A percentile compares a stretch with the other conserved stretches of the same genome.
Conservation (phyloP, 2,888 invertebrate species). For the Ptycholaimellus sp. region DNA sequence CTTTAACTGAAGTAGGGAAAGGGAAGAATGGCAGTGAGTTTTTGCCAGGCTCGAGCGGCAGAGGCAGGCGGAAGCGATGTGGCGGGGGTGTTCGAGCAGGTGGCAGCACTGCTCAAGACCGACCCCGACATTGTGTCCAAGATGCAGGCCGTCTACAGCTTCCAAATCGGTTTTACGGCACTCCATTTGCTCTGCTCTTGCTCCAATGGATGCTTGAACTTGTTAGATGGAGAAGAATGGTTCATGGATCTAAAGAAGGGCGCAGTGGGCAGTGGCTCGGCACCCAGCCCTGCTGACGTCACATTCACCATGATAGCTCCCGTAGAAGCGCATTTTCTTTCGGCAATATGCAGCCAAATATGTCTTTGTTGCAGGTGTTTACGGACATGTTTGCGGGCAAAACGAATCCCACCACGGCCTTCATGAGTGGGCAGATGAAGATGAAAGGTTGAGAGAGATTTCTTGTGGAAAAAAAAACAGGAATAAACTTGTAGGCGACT, state of each 20-base stretch:
- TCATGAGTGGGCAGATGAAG: slow-evolving; percentile 84
- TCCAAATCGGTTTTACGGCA: no score
- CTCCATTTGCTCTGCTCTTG: slow-evolving; percentile 5
- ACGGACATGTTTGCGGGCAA: slow-evolving; percentile 41
- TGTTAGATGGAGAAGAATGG: no score
- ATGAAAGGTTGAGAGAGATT: slow-evolving; percentile 33
- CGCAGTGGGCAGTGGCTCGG: slow-evolving; percentile 44
- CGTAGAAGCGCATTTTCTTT: slow-evolving; percentile 49
- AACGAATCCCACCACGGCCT: slow-evolving; percentile 67
- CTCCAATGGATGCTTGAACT: slow-evolving; percentile 42
- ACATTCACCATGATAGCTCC: neutral
- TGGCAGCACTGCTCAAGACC: no score
- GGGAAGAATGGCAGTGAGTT: no score
- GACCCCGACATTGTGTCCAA: no score
- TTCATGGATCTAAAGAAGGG: slow-evolving; percentile 74
- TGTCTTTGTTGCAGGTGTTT: no score
- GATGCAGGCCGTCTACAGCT: no score
- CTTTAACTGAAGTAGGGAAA: no score
- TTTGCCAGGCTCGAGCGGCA: no score
- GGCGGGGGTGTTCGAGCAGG: no score
- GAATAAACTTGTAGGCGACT: slow-evolving; percentile 41
- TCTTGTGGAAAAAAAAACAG: neutral
- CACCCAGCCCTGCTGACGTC: neutral
- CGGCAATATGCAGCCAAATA: slow-evolving; percentile 53
- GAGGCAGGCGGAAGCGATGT: no score